phyloP scores from a whole-genome alignment of 2,888 invertebrate genomes.

The Dynastes hyllus region DNA sequence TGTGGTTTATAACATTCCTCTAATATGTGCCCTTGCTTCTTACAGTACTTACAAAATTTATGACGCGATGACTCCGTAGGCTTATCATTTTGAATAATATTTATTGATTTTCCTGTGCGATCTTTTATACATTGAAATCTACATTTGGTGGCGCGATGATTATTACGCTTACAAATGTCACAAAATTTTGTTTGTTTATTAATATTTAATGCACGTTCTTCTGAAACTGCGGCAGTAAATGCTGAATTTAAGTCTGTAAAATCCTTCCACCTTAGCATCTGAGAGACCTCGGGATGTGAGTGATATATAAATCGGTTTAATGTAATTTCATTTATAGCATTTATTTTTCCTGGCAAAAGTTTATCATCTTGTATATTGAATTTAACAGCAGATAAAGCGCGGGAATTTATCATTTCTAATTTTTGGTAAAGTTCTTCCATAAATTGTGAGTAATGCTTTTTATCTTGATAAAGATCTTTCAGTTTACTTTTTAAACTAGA shows the following conservation, averaged over 20 bases:
- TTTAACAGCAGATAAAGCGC: neutral
- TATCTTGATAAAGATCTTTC: constrained; percentile 1
- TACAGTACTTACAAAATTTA: no score
- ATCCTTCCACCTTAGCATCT: constrained; percentile 8
- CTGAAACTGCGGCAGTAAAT: neutral
- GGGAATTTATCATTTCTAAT: neutral
- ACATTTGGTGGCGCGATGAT: no score
- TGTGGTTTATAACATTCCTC: no score
- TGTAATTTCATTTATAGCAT: constrained; percentile 6
- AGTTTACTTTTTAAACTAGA: neutral
- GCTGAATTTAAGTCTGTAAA: neutral
- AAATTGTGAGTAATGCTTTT: neutral
- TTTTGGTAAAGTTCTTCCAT: neutral
- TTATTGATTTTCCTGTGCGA: no score
- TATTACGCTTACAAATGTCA: no score
- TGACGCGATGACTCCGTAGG: no score
- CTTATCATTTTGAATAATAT: no score
- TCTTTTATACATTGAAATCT: no score
- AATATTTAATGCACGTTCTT: neutral
- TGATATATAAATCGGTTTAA: constrained; percentile 25
- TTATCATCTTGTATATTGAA: neutral
- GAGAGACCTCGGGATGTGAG: neutral
- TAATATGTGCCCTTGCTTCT: no score
- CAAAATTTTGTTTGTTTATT: no score
- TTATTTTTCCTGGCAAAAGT: neutral